These are phyloP conservation scores for Ameiurus melas DNA, from an alignment of 2,113 vertebrate genomes.

Conservation along the genomic window DNA sequence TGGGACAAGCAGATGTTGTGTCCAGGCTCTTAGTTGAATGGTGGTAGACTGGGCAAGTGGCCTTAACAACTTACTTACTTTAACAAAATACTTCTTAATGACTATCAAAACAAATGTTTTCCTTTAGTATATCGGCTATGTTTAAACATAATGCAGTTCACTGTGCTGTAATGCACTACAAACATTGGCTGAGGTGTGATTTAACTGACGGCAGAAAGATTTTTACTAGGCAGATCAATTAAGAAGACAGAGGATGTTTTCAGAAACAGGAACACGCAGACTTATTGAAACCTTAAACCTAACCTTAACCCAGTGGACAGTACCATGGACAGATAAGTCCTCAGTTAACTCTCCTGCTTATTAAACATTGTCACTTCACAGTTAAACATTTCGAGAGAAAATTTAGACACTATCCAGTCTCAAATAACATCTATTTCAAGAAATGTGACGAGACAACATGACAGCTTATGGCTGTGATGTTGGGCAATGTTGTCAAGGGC, in stretches of 20 bases:
- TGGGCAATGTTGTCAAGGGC: not conserved
- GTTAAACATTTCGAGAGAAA: not conserved
- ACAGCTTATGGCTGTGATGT: not conserved
- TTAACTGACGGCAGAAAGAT: not conserved
- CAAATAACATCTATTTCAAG: not conserved
- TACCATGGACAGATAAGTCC: not conserved
- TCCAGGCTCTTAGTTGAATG: not conserved
- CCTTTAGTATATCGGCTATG: not conserved
- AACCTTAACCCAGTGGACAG: not conserved
- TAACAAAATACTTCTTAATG: not conserved
- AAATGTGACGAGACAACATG: not conserved
- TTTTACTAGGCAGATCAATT: not conserved
- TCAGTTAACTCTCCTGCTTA: not conserved
- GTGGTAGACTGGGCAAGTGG: not conserved
- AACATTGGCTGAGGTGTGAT: not conserved
- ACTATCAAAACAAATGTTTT: not conserved
- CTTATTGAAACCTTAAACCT: not conserved
- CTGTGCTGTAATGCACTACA: not conserved
- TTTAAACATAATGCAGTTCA: not conserved
- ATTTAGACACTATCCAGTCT: not conserved
- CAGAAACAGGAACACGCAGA: not conserved
- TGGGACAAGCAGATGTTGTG: not conserved
- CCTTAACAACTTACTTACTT: not conserved
- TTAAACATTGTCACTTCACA: not conserved
- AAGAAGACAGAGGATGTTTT: not conserved